phyloP scores from a whole-genome alignment of 2,797 vertebrate species.

The Kryptolebias ocellatus region DNA sequence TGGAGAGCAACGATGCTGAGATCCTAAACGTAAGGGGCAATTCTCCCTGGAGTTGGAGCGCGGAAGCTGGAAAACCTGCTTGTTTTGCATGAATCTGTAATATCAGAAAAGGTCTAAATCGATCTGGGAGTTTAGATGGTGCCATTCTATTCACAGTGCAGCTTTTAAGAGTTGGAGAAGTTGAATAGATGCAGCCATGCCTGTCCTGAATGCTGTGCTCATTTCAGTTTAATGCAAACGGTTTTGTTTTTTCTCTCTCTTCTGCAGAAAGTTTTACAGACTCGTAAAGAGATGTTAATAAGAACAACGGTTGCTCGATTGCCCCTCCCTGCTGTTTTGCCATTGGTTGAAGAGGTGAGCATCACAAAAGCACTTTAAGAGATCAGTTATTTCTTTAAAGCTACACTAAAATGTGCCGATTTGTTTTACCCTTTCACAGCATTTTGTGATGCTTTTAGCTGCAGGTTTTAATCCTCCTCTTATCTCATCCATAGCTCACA shows the following conservation, averaged over 20 bases:
- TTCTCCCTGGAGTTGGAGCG: slow-evolving; percentile 4
- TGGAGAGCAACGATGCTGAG: slow-evolving; percentile 91
- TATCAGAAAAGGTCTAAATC: not conserved
- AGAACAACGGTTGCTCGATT: slow-evolving; percentile 93
- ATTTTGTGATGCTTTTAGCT: not conserved
- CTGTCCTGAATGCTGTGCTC: no score
- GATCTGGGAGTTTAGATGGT: no score
- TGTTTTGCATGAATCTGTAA: not conserved
- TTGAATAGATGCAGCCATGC: not conserved
- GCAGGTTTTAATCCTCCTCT: slow-evolving; percentile 10
- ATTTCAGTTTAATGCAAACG: not conserved
- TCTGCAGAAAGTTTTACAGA: slow-evolving; percentile 94
- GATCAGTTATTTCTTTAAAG: not conserved
- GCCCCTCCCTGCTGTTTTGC: slow-evolving; percentile 91
- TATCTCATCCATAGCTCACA: slow-evolving; percentile 82
- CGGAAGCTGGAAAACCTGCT: not conserved
- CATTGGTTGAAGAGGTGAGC: slow-evolving; percentile 91
- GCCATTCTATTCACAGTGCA: no score
- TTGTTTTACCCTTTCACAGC: not conserved
- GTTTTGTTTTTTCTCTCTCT: slow-evolving; percentile 1
- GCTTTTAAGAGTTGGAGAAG: no score
- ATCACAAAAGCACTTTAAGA: no score
- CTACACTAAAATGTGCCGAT: not conserved
- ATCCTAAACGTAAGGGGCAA: slow-evolving; percentile 90
- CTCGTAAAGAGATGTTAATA: slow-evolving; percentile 88